phyloP scores from a whole-genome alignment of 2,888 invertebrate species.

The Rotaria macrura region DNA sequence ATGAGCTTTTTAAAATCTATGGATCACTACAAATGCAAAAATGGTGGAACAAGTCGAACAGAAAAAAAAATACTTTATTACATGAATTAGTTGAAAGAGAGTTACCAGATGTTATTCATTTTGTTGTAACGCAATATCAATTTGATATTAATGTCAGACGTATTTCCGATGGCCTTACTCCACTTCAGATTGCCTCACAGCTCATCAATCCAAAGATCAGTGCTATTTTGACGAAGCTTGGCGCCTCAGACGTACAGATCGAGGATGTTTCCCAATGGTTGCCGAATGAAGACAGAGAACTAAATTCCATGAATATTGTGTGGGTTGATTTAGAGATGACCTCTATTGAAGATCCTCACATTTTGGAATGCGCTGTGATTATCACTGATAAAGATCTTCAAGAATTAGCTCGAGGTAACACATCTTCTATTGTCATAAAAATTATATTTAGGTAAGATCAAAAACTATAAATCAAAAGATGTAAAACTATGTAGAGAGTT shows the following conservation, averaged over 20 bases:
- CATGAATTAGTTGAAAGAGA: not conserved
- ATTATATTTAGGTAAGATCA: not conserved
- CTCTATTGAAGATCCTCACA: slow-evolving; percentile 68
- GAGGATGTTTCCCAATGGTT: not conserved
- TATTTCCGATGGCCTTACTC: not conserved
- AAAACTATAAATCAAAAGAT: not conserved
- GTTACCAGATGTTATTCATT: not conserved
- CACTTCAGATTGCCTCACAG: not conserved
- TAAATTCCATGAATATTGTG: slow-evolving; percentile 26
- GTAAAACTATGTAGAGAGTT: not conserved
- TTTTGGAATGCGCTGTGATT: slow-evolving; percentile 78
- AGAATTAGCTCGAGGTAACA: not conserved
- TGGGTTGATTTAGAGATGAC: slow-evolving; percentile 60
- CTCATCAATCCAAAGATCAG: not conserved
- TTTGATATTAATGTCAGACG: not conserved
- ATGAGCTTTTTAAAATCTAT: not conserved
- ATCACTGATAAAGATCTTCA: slow-evolving; percentile 56
- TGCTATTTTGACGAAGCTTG: not conserved
- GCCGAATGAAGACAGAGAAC: not conserved
- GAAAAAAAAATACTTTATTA: not conserved
- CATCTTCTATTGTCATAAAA: too few relatives aligned
- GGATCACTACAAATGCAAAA: not conserved
- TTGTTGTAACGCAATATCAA: not conserved
- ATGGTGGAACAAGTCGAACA: not conserved
- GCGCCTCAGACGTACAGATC: not conserved